Base-by-base conservation (phyloP, 1,140 invertebrate species). In the Leptonema lineaticorne region DNA sequence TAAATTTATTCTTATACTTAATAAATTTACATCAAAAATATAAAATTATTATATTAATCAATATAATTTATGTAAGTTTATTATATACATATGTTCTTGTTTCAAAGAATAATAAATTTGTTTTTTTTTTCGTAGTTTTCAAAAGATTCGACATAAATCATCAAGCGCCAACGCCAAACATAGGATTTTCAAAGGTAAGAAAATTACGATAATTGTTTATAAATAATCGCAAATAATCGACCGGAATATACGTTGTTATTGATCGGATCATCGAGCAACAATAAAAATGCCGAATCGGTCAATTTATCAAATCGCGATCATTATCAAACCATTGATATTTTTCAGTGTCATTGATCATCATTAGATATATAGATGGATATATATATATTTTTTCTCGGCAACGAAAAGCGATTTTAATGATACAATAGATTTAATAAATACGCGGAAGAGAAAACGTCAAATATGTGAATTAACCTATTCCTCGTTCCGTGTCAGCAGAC, bases 131-230 rank as follows among this genome's bases (percentile, higher is more conserved):
- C 90, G 63, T 88, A 95, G 92, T 93, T 74, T 92, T 95, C 82
- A 94, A 94, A 81, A 89, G 90, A 79, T 89, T 93, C 82, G 88
- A 92, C 82, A 84, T 89, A 79, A 85, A 88, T 82, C 84, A 90
- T 82, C 85, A 89, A 80, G 84, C 90, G 73, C 88, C 89, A 75
- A 92, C 91, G 75, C 92, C 92, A 73, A 94, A 94, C 84, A 93
- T 94, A 82, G 93, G 93, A 79, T 95, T 95, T 84, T 95, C 93
- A 72, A 95, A 95, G 89, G 93, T 95, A 83, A 89, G 83, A 78
- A 30, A 30, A 24, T 53, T 53, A 7, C 27, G 11, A 33, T 33
- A 11, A 33, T 6, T 33, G 30, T 26, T 57, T 27, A 46, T 59
- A 22, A 4, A 33, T 33, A 33, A n/a, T 59, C 1, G 24, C 16